A percentile compares a stretch with the other conserved stretches of the same genome.
Conservation (phyloP, 2,113 vertebrate species). For the Bubo blakistoni region DNA sequence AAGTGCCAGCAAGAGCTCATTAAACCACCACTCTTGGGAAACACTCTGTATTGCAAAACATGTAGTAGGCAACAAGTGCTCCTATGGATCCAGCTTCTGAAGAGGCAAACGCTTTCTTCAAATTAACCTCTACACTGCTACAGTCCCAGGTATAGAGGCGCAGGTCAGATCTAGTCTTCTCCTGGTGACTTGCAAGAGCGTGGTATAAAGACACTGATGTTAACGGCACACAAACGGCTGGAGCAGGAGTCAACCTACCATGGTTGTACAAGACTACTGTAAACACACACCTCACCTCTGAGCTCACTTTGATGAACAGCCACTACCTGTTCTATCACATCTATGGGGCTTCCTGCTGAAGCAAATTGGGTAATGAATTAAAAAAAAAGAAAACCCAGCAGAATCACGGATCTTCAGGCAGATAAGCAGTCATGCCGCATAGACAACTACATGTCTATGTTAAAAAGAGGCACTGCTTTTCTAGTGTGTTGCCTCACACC, state of each 20-base stretch:
- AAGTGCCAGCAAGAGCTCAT: constrained; percentile 13
- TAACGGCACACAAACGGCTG: not conserved
- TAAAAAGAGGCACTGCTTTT: not conserved
- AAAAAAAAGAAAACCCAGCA: not conserved
- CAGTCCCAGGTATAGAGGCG: not conserved
- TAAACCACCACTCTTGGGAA: constrained; percentile 20
- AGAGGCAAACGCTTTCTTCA: not conserved
- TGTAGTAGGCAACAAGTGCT: not conserved
- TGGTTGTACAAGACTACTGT: not conserved
- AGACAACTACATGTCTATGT: not conserved
- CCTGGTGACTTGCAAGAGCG: accelerated
- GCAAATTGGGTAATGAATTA: not conserved
- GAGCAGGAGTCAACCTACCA: not conserved
- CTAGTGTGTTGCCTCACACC: not conserved
- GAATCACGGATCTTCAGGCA: not conserved
- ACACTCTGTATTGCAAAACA: constrained; percentile 10
- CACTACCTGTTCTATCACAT: not conserved
- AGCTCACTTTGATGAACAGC: not conserved
- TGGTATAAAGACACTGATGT: not conserved
- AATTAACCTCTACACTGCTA: not conserved
- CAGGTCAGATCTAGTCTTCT: not conserved
- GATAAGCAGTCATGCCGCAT: not conserved
- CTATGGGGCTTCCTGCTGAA: not conserved
- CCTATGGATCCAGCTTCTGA: not conserved
- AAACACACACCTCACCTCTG: not conserved